phyloP scores from a whole-genome alignment of 2,888 invertebrate species.

The Oasisia sp. region DNA sequence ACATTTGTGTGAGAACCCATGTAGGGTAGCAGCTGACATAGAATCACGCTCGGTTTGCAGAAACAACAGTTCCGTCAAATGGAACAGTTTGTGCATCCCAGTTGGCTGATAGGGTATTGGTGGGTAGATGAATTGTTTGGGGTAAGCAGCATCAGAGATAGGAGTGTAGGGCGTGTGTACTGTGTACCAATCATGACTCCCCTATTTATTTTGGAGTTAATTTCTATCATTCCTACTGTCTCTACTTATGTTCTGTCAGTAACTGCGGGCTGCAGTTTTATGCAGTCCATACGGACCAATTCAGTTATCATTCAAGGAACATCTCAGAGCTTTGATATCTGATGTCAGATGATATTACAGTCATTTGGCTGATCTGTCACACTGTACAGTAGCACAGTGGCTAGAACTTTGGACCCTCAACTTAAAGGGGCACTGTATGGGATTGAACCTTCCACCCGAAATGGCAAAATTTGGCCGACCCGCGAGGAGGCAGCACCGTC shows the following conservation, averaged over 20 bases:
- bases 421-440: no score
- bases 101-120: not conserved
- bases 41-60: not conserved
- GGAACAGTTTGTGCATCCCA: not conserved
- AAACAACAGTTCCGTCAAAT: not conserved
- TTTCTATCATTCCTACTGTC: not conserved
- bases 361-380: no score
- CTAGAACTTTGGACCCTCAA: no score
- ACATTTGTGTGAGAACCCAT: not conserved
- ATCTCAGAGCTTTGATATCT: no score
- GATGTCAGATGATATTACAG: no score
- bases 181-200: not conserved
- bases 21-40: not conserved
- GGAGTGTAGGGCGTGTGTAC: not conserved
- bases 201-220: not conserved
- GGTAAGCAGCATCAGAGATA: not conserved
- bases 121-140: not conserved
- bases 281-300: not conserved
- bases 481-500: no score
- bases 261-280: not conserved
- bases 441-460: no score
- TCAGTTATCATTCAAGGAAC: no score
- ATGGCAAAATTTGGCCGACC: no score
- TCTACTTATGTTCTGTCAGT: not conserved
- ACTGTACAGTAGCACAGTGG: no score